These are phyloP conservation scores for Adelosebastes latens DNA, from an alignment of 2,797 vertebrate species.

Conservation along the genomic window DNA sequence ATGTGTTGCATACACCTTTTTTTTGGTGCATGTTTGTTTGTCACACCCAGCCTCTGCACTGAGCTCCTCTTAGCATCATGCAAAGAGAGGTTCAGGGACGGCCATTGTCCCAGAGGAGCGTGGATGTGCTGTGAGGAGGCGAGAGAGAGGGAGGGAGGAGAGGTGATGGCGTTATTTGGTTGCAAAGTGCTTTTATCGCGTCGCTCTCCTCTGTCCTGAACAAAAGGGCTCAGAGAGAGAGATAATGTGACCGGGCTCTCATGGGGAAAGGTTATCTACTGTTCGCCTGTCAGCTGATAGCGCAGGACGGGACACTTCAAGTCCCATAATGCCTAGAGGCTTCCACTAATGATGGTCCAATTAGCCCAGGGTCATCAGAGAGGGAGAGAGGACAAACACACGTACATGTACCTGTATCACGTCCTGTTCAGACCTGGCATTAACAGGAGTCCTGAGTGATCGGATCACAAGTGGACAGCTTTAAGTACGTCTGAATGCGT, in stretches of 20 bases:
- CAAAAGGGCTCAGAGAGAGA: conserved; percentile 61
- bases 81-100: conserved; percentile 20
- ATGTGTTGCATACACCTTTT: background rate
- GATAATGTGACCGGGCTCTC: conserved; percentile 65
- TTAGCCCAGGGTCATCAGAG: conserved; percentile 53
- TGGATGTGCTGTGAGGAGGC: conserved; percentile 15
- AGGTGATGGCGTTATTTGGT: conserved; percentile 53
- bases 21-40: conserved; percentile 10
- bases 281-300: conserved; percentile 57
- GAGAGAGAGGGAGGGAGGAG: conserved; percentile 22
- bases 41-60: conserved; percentile 1
- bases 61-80: conserved; percentile 17
- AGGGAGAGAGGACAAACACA: background rate
- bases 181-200: conserved; percentile 64
- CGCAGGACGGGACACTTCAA: conserved; percentile 55
- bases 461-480: no score
- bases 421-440: no score
- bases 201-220: conserved; percentile 49
- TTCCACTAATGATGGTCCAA: conserved; percentile 54
- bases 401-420: conserved; percentile 2
- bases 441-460: no score
- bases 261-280: conserved; percentile 74
- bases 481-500: no score
- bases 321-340: conserved; percentile 29
- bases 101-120: conserved; percentile 58